Conservation (phyloP, 2,888 invertebrate species). For the Allolobophora icterica region DNA sequence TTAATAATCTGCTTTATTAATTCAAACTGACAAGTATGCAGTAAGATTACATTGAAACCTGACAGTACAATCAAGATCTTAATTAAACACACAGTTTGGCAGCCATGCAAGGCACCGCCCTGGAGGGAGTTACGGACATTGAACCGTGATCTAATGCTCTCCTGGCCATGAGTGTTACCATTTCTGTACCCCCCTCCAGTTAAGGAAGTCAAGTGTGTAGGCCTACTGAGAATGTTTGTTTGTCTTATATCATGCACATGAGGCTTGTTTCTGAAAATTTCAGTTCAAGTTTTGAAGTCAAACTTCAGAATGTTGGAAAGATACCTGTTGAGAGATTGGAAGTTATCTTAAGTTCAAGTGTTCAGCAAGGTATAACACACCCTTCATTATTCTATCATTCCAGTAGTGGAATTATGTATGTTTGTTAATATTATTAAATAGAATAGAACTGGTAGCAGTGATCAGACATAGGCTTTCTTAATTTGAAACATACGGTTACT, state of each 20-base stretch:
- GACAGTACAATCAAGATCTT: no score
- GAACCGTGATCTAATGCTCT: no score
- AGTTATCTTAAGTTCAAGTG: background rate
- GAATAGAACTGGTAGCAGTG: background rate
- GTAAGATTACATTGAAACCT: no score
- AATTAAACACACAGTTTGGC: no score
- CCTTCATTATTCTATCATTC: background rate
- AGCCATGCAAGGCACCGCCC: no score
- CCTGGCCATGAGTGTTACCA: no score
- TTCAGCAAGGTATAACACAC: conserved; percentile 14
- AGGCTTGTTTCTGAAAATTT: background rate
- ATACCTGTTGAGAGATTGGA: background rate
- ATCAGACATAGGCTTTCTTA: background rate
- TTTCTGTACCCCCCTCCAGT: no score
- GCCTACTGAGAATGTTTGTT: background rate
- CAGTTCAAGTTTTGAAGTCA: background rate
- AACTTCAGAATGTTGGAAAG: conserved; percentile 19
- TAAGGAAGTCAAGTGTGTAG: no score
- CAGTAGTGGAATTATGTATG: background rate
- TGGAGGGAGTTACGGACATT: no score
- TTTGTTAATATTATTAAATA: background rate
- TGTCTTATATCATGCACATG: background rate
- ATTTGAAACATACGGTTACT: no score
- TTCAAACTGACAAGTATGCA: no score
- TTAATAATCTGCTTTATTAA: no score